Percentiles rank a stretch among this genome's conserved stretches.
Evolutionary conservation across 1,140 invertebrate species (phyloP).

Genomic region (Cydia strobilella): DNA sequence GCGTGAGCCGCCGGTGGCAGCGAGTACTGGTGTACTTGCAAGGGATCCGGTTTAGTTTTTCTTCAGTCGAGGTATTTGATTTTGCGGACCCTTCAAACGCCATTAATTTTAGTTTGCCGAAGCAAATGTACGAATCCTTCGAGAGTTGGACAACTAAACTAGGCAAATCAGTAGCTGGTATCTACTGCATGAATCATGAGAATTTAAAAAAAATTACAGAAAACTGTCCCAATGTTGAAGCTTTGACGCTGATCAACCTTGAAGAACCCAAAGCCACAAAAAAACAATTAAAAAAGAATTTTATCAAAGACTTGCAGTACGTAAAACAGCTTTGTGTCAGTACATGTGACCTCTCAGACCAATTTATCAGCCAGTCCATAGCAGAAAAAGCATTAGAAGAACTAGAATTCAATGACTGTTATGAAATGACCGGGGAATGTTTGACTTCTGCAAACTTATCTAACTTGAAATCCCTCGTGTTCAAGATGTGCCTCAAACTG

Average conservation of each 20-base stretch:
- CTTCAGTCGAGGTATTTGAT: background rate
- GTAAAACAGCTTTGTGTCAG: background rate
- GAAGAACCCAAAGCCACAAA: background rate
- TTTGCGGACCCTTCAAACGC: background rate
- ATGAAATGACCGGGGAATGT: background rate
- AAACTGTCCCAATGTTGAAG: background rate
- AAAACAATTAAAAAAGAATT: no score
- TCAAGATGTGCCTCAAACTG: background rate
- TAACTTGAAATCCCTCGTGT: background rate
- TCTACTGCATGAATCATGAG: background rate
- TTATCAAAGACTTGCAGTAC: background rate
- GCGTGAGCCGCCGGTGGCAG: constrained; percentile 3
- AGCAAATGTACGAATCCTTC: background rate
- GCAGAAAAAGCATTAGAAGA: background rate
- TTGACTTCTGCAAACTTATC: background rate
- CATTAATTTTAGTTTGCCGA: background rate
- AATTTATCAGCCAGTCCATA: background rate
- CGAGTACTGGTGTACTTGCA: background rate
- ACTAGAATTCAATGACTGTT: background rate
- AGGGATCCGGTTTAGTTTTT: background rate
- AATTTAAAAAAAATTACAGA: background rate
- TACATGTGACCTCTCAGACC: background rate
- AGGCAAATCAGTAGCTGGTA: background rate
- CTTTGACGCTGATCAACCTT: background rate
- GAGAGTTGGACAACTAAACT: background rate